Evolutionary conservation across 2,113 vertebrate genomes (phyloP), one percentile per base, ranked within the genome.

Genomic region (Alouatta palliata): DNA sequence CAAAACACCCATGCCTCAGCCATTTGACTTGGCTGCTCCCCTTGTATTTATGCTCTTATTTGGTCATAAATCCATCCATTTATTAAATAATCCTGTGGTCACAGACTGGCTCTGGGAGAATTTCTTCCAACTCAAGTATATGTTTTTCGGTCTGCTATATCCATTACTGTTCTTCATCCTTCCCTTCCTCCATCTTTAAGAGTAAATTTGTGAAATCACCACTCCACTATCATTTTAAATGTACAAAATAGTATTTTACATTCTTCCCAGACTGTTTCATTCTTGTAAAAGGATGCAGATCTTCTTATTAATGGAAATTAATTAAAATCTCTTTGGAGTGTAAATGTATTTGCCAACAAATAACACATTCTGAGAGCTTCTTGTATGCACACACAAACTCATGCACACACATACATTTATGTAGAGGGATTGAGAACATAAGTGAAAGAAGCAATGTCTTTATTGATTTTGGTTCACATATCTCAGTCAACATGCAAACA

Each of bases 271-370:
- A 52, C 35, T 58, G 1, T 54, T 79, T 91, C 30, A 64, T 76
- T 19, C 23, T 49, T 79, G 30, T 49, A 49, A 82, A 30, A 75
- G 61, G n/a, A 20, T 64, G 7, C 23, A 93, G 56, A 5, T 52
- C 49, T 87, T 89, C 56, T 87, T 68, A 77, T 37, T 84, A 85
- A 47, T 32, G 68, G n/a, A 88, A 97, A 81, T 82, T 25, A 92
- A 82, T 79, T 54, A 93, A 91, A 86, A 54, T 16, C 37, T 91
- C 56, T 89, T 61, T 90, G 52, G 19, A n/a, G 0, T 81, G 2
- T 66, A 71, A 94, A 45, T 45, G 17, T 5, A 32, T 70, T 91
- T 80, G n/a, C 54, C 40, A 96, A 56, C 21, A 70, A 47, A 52
- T 23, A 77, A 56, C 23, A 52, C 4, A 16, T 83, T 68, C 56